Conservation (phyloP, 30 jellyfish, hydroid and myxozoan genomes). For the Turritopsis rubra region DNA sequence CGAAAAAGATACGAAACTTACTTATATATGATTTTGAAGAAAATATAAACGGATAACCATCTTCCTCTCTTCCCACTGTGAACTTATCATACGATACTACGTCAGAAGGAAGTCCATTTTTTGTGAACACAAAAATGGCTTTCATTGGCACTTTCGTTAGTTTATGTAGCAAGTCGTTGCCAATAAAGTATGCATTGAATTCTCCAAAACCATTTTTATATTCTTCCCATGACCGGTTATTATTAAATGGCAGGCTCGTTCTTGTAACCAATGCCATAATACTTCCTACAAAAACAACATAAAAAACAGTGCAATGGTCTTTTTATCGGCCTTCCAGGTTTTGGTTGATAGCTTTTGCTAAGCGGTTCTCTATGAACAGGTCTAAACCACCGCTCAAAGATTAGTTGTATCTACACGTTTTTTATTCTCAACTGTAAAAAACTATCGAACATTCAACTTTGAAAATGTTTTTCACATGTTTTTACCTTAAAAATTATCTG, state of each 20-base stretch:
- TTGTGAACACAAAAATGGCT: too few relatives aligned
- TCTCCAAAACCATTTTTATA: neutral
- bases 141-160: neutral
- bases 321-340: too few relatives aligned
- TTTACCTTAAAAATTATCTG: too few relatives aligned
- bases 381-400: too few relatives aligned
- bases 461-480: too few relatives aligned
- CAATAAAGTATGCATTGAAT: neutral
- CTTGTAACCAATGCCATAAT: neutral
- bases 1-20: too few relatives aligned
- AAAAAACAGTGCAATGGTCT: too few relatives aligned
- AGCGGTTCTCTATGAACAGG: too few relatives aligned
- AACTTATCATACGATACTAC: neutral
- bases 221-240: neutral
- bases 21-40: neutral
- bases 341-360: too few relatives aligned
- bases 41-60: neutral
- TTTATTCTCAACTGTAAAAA: too few relatives aligned
- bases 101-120: neutral
- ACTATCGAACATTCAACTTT: too few relatives aligned
- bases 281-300: neutral
- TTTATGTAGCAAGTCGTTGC: neutral
- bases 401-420: too few relatives aligned
- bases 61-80: neutral
- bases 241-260: neutral